phyloP scores from a whole-genome alignment of 2,113 vertebrate genomes.

The Scalopus aquaticus region DNA sequence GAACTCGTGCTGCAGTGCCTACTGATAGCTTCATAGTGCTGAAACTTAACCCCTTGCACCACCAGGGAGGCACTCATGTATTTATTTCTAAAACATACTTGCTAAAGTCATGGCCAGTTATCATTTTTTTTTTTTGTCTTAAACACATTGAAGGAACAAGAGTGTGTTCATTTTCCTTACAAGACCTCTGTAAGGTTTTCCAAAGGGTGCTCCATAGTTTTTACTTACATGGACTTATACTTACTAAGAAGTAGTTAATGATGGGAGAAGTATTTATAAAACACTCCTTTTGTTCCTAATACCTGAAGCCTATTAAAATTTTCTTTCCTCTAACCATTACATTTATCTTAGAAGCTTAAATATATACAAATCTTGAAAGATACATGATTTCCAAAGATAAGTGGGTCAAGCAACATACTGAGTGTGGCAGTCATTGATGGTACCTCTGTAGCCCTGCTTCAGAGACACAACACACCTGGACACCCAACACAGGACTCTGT shows the following conservation, averaged over 20 bases:
- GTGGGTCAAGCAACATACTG: not conserved
- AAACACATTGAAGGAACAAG: not conserved
- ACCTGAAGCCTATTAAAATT: not conserved
- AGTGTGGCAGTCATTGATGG: not conserved
- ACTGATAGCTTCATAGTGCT: too few species aligned
- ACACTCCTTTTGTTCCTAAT: not conserved
- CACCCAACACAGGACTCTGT: not conserved
- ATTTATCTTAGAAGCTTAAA: not conserved
- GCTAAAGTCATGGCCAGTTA: not conserved
- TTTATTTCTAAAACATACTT: not conserved
- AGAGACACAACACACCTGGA: not conserved
- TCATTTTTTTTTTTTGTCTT: not conserved
- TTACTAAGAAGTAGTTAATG: not conserved
- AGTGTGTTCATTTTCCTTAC: not conserved
- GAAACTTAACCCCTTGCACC: too few species aligned
- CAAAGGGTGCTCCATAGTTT: not conserved
- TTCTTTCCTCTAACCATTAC: not conserved
- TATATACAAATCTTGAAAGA: not conserved
- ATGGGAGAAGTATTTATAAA: not conserved
- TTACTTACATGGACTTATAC: not conserved
- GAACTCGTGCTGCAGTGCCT: too few species aligned
- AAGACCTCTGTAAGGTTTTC: not conserved
- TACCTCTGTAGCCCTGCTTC: not conserved
- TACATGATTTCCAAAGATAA: not conserved
- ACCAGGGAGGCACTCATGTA: too few species aligned